A percentile compares a stretch with the other conserved stretches of the same genome.
Conservation (phyloP, 2,113 vertebrate genomes). For the Benitochromis conjunctus region DNA sequence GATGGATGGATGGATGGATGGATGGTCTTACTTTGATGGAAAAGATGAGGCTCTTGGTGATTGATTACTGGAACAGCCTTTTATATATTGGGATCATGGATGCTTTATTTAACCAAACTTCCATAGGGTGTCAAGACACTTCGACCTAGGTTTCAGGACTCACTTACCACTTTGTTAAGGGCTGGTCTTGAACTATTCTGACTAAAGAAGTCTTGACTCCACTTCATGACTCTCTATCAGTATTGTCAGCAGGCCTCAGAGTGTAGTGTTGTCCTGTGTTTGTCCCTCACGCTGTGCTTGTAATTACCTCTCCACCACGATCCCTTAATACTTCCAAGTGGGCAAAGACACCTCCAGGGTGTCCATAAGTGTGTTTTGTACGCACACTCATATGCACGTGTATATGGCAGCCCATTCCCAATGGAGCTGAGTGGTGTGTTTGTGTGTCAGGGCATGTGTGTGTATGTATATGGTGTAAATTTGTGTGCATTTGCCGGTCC, state of each 20-base stretch:
- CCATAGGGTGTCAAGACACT: neutral
- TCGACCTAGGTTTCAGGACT: neutral
- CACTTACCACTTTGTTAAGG: neutral
- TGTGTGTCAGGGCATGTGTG: neutral
- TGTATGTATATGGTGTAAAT: neutral
- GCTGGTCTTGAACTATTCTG: neutral
- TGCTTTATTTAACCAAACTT: neutral
- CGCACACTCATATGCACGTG: neutral
- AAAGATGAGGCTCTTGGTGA: neutral
- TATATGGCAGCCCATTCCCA: neutral
- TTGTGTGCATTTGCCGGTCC: slow-evolving; percentile 15
- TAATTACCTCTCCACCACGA: slow-evolving; percentile 61
- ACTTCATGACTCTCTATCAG: neutral
- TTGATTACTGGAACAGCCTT: neutral
- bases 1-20: neutral
- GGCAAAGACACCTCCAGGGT: slow-evolving; percentile 43
- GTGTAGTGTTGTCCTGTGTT: slow-evolving; percentile 17
- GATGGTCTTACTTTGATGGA: neutral
- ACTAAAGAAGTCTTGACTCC: neutral
- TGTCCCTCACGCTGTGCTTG: slow-evolving; percentile 27
- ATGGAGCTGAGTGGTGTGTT: neutral
- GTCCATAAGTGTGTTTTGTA: neutral
- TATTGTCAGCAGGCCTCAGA: neutral
- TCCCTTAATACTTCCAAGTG: slow-evolving; percentile 56
- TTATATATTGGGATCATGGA: neutral